Conservation (phyloP, 2,797 vertebrate species). For the Simalia tracyae region DNA sequence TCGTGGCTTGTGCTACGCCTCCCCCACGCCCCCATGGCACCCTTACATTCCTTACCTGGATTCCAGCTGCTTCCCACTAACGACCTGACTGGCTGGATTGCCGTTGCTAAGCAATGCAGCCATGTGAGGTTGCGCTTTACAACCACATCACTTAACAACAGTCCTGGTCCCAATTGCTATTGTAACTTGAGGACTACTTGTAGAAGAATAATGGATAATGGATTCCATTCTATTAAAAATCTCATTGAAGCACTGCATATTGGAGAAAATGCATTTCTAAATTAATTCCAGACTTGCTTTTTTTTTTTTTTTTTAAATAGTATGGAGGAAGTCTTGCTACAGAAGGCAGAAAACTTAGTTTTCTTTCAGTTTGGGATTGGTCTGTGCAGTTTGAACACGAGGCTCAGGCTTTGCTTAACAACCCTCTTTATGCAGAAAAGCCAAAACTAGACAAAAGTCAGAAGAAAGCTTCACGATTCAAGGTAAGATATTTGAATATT, state of each 20-base stretch:
- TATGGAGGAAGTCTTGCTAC: conserved; percentile 69
- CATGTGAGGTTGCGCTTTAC: no score
- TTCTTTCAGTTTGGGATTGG: conserved; percentile 87
- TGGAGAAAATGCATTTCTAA: not conserved
- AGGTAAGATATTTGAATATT: conserved; percentile 68
- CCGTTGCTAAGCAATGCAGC: no score
- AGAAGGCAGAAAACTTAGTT: conserved; percentile 79
- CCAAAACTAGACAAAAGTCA: conserved; percentile 76
- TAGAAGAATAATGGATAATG: no score
- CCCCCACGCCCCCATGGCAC: no score
- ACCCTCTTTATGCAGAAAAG: conserved; percentile 84
- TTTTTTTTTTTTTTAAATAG: conserved; percentile 72
- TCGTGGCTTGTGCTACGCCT: no score
- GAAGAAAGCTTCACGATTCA: conserved; percentile 76
- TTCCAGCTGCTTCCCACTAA: no score
- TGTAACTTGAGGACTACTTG: no score
- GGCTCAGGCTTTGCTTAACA: conserved; percentile 82
- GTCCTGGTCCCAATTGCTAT: no score
- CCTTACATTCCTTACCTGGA: no score
- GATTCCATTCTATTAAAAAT: not conserved
- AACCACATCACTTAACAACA: no score
- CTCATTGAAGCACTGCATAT: not conserved
- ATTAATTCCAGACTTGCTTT: not conserved
- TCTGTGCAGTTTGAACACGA: conserved; percentile 85
- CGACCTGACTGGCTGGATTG: no score